Evolutionary conservation across 1,140 invertebrate genomes (phyloP), one percentile per base, ranked within the genome.

Genomic region (Caenorhabditis tropicalis): DNA sequence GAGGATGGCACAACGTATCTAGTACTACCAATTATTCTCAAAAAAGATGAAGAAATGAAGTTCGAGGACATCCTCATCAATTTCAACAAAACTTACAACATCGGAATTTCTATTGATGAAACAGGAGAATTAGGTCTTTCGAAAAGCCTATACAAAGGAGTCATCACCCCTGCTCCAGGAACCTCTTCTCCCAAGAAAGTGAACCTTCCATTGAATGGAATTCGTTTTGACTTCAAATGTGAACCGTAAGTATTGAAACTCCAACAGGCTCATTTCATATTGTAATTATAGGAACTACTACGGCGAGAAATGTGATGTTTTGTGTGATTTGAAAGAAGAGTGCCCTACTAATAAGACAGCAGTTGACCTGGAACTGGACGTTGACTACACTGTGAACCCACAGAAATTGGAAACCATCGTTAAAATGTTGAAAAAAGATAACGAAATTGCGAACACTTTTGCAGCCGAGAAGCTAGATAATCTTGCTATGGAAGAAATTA

Each of bases 171-270:
- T 9, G n/a, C 15, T 74, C 36, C 6, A 24, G 65, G 65, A 74
- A 46, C 65, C 0, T 39, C 36, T 7, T 39, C 65, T 74, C 65
- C 65, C 3, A 46, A 39, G 10, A 74, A 9, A 3, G 4, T 43
- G 65, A 74, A 74, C 27, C 36, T 43, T 43, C 65, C 65, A 46
- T 74, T 74, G 36, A 74, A 33, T 12, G 65, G 65, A 74, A 46
- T 74, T 0, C 0, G 16, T 2, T 43, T 74, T 24, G 21, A 43
- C 4, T 74, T 74, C 36, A 39, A 74, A 0, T 74, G 65, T 15
- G 21, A 74, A 24, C 6, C 43, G 65, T 74, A n/a, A 39, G 65
- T 74, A 19, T 65, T 33, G 16, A 1, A 1, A 16, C 43, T 46
- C 43, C 43, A 51, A 2, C 21, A n/a, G 7, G 43, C 43, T 24